Percentiles rank a stretch among this genome's conserved stretches.
Evolutionary conservation across 2,797 vertebrate genomes (phyloP).

Genomic region (Tapirus indicus): DNA sequence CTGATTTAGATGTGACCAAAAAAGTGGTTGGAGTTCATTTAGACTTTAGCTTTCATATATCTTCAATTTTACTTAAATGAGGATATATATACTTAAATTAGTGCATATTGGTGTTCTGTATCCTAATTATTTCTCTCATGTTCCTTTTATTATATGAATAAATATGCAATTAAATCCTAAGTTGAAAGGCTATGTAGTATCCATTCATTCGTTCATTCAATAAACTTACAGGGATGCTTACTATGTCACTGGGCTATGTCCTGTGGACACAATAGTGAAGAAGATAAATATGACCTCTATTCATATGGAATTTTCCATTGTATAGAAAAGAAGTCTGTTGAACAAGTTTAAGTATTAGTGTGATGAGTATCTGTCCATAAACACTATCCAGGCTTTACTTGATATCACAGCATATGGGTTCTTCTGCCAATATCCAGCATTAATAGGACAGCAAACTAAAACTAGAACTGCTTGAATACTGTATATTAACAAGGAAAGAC

Average conservation of each 20-base stretch:
- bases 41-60: neutral
- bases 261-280: neutral
- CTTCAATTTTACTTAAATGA: neutral
- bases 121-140: neutral
- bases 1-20: neutral
- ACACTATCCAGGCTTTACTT: neutral
- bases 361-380: neutral
- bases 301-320: neutral
- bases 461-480: neutral
- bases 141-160: neutral
- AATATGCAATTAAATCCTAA: neutral
- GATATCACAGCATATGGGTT: neutral
- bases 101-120: neutral
- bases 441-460: neutral
- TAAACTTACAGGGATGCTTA: neutral
- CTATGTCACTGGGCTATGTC: neutral
- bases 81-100: neutral
- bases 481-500: neutral
- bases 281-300: neutral
- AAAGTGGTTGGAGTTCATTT: neutral
- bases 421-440: neutral
- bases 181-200: neutral
- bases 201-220: neutral
- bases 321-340: neutral
- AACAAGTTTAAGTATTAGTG: neutral